These are phyloP conservation scores for Bedellia somnulentella DNA, from an alignment of 2,888 invertebrate species.

Conservation along the genomic window DNA sequence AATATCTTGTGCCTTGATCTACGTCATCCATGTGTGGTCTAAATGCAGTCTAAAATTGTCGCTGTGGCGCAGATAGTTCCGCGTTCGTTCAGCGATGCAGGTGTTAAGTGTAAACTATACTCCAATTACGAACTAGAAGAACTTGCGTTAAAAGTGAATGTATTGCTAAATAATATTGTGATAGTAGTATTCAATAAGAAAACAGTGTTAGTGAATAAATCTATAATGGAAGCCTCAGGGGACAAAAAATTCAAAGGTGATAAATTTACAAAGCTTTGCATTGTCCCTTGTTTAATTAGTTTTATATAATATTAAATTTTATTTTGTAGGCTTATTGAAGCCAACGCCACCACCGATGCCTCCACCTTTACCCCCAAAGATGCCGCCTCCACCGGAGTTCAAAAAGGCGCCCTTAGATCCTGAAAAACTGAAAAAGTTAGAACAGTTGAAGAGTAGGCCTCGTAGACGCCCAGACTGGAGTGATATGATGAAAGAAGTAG, in stretches of 20 bases:
- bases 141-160: too few relatives aligned
- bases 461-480: conserved; percentile 86
- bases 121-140: not conserved
- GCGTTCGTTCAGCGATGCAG: conserved; percentile 38
- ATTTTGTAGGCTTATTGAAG: conserved; percentile 39
- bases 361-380: conserved; percentile 71
- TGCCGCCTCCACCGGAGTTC: conserved; percentile 62
- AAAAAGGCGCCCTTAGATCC: conserved; percentile 63
- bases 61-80: conserved; percentile 41
- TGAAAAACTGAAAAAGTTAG: conserved; percentile 67
- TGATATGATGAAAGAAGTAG: conserved; percentile 90
- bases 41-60: conserved; percentile 47
- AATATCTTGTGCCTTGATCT: conserved; percentile 47
- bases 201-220: too few relatives aligned
- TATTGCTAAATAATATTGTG: too few relatives aligned
- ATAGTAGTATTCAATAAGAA: too few relatives aligned
- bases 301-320: too few relatives aligned
- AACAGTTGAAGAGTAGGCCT: conserved; percentile 74
- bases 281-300: too few relatives aligned
- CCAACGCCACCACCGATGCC: conserved; percentile 66
- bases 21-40: conserved; percentile 41
- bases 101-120: conserved; percentile 24
- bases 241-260: too few relatives aligned
- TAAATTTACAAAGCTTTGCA: too few relatives aligned
- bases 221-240: too few relatives aligned